phyloP scores from a whole-genome alignment of 2,888 invertebrate genomes.

The Lissocephala sabroskyi region DNA sequence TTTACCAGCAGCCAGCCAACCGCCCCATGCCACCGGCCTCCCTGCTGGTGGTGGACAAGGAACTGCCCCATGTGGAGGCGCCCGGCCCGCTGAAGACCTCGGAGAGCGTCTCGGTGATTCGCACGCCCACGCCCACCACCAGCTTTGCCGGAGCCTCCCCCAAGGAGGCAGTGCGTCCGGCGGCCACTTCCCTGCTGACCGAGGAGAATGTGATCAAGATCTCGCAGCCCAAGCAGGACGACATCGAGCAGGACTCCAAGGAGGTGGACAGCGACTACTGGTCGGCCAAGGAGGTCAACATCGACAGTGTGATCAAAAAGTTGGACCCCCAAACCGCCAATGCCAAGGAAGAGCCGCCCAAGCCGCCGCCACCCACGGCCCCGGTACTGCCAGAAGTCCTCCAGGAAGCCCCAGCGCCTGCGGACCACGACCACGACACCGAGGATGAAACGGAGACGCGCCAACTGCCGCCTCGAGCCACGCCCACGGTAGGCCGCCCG shows the following conservation, averaged over 20 bases:
- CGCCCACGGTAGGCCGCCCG: slow-evolving; percentile 48
- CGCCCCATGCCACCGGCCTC: not conserved
- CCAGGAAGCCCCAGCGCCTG: slow-evolving; percentile 7
- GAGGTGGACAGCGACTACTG: slow-evolving; percentile 82
- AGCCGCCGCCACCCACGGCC: slow-evolving; percentile 16
- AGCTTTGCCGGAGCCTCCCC: slow-evolving; percentile 26
- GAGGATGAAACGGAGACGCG: slow-evolving; percentile 69
- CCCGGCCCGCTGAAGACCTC: slow-evolving; percentile 40
- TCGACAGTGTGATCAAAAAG: slow-evolving; percentile 87
- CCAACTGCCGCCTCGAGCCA: slow-evolving; percentile 26
- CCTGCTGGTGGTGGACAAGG: slow-evolving; percentile 6
- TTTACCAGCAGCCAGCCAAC: slow-evolving; percentile 28
- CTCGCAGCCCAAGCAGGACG: slow-evolving; percentile 64
- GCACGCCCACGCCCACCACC: slow-evolving; percentile 42
- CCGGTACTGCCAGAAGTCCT: slow-evolving; percentile 4
- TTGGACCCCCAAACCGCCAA: slow-evolving; percentile 73
- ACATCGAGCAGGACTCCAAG: slow-evolving; percentile 75
- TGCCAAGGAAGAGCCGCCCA: not conserved
- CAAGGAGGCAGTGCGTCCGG: slow-evolving; percentile 33
- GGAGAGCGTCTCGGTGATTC: slow-evolving; percentile 51
- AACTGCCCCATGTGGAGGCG: not conserved
- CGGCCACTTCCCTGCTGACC: slow-evolving; percentile 48
- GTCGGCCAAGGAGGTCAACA: slow-evolving; percentile 85
- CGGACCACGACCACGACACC: slow-evolving; percentile 67
- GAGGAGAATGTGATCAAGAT: slow-evolving; percentile 69